Evolutionary conservation across 2,113 vertebrate species (phyloP), one percentile per base, ranked within the genome.

Genomic region (Gavialis gangeticus): DNA sequence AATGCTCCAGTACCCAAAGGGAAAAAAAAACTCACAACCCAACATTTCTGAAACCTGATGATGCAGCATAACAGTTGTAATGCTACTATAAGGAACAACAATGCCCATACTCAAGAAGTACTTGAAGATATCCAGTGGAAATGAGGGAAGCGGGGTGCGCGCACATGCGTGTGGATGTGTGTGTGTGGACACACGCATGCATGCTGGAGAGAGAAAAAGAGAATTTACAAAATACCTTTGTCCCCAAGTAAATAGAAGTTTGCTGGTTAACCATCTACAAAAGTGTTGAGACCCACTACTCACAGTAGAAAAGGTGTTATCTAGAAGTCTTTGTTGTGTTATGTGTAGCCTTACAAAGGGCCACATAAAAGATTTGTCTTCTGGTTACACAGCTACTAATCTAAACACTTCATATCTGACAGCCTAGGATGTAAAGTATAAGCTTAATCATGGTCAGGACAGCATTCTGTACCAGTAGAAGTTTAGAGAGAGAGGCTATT

Each of bases 401-500:
- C 21, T 37, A 59, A 86, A 55, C 5, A 63, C 3, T 17, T 75
- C 16, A 16, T 10, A 22, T 15, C 58, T 75, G n/a, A 60, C 25
- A 78, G 4, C 34, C 21, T 3, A 7, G 24, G 27, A 79, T 22
- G 2, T 37, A 5, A 82, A 79, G 71, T 10, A 71, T 5, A 22
- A 90, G 59, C 22, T 12, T 21, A 64, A 19, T 22, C 13, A 37
- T 10, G n/a, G 34, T 25, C 62, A 77, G 80, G 3, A 6, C 34
- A 95, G 81, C 16, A 73, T 25, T 87, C n/a, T 21, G 18, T 9
- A 94, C 13, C 81, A 63, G 34, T 24, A 1, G 0, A 75, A 85
- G 83, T 14, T 77, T 15, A 46, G 4, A 0, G 0, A 30, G 37
- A 85, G 37, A n/a, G 55, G 22, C 19, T 3, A 1, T 3, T 10